Evolutionary conservation across 2,888 invertebrate species (phyloP).

Genomic region (Heterodera filipjevi): DNA sequence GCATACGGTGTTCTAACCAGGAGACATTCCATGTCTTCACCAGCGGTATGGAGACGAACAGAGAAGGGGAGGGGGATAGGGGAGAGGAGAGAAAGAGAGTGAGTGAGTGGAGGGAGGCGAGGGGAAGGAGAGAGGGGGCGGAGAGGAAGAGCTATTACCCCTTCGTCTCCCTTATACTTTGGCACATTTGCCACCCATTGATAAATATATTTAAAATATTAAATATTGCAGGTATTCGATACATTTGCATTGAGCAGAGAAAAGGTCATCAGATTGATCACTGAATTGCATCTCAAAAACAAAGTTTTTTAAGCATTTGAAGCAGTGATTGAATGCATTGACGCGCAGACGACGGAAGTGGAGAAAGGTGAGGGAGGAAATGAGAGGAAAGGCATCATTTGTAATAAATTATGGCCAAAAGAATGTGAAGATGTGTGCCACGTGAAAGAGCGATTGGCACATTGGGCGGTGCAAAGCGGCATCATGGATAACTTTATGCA

Average conservation of each 20-base stretch:
- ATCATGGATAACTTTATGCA: slow-evolving; percentile 31
- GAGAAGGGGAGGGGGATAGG: no score
- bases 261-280: background rate
- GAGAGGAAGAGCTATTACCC: no score
- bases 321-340: slow-evolving; percentile 34
- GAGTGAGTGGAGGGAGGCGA: no score
- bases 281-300: background rate
- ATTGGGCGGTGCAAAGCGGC: slow-evolving; percentile 37
- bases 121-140: no score
- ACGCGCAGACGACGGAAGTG: slow-evolving; percentile 30
- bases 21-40: slow-evolving; percentile 36
- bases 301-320: slow-evolving; percentile 28
- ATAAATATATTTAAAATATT: background rate
- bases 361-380: slow-evolving; percentile 10
- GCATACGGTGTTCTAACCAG: slow-evolving; percentile 27
- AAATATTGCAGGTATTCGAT: slow-evolving; percentile 17
- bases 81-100: no score
- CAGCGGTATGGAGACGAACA: slow-evolving; percentile 27
- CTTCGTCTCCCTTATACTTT: background rate
- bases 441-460: slow-evolving; percentile 33
- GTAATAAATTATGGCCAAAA: slow-evolving; percentile 2
- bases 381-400: background rate
- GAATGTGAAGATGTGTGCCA: slow-evolving; percentile 37
- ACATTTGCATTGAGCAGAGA: slow-evolving; percentile 35
- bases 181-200: background rate